Evolutionary conservation across 2,888 invertebrate genomes (phyloP).

Genomic region (Salticus scenicus): DNA sequence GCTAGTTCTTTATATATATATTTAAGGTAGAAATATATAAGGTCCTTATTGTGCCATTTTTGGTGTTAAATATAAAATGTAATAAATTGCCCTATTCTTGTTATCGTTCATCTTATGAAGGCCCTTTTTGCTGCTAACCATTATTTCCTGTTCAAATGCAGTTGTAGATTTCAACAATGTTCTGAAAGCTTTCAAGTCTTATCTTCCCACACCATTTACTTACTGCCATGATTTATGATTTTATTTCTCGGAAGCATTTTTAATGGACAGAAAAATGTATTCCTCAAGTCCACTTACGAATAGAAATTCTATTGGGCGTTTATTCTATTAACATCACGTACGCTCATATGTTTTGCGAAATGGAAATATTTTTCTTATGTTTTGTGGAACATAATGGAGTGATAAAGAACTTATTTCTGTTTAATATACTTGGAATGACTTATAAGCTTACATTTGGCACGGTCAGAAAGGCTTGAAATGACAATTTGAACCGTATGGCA

Average conservation of each 20-base stretch:
- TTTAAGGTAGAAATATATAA: no score
- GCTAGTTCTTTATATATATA: no score
- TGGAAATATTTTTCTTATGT: not conserved
- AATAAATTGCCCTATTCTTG: no score
- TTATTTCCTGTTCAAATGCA: no score
- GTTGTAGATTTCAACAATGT: conserved; percentile 3
- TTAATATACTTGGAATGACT: not conserved
- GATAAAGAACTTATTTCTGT: not conserved
- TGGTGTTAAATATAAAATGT: no score
- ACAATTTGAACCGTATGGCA: not conserved
- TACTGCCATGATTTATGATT: conserved; percentile 15
- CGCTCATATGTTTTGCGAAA: not conserved
- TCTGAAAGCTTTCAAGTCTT: not conserved
- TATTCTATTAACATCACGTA: conserved; percentile 14
- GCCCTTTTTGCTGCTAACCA: no score
- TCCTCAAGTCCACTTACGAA: not conserved
- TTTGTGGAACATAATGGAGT: not conserved
- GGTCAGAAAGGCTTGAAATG: not conserved
- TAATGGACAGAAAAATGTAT: not conserved
- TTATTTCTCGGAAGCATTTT: conserved; percentile 23
- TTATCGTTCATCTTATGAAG: no score
- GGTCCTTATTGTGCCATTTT: no score
- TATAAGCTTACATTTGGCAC: not conserved
- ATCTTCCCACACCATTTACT: not conserved
- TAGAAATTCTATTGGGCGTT: not conserved